Evolutionary conservation across 1,140 invertebrate genomes (phyloP).

Genomic region (Drosophila lacertosa): DNA sequence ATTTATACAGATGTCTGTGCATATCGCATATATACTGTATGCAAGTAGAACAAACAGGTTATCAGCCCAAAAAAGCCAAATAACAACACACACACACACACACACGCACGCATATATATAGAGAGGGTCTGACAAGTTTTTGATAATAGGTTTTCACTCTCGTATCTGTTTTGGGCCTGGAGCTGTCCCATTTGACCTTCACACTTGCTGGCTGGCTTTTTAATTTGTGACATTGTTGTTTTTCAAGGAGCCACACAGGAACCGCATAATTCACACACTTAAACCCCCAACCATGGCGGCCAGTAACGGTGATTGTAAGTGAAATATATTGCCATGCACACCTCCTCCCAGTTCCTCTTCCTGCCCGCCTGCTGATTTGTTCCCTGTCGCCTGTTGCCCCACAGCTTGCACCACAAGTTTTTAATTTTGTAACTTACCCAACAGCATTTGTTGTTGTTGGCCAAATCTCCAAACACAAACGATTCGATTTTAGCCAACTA

Average conservation of each 20-base stretch:
- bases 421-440: constrained; percentile 14
- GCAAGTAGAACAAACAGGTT: constrained; percentile 60
- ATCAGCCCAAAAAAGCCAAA: constrained; percentile 53
- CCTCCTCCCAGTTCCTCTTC: neutral
- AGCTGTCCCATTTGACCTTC: constrained; percentile 52
- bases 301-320: constrained; percentile 76
- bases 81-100: constrained; percentile 16
- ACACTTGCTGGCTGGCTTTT: constrained; percentile 18
- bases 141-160: constrained; percentile 62
- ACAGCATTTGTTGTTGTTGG: neutral
- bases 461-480: neutral
- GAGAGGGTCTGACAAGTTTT: constrained; percentile 53
- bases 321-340: constrained; percentile 21
- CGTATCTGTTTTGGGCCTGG: neutral
- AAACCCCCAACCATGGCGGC: constrained; percentile 62
- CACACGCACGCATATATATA: constrained; percentile 15
- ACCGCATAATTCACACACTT: constrained; percentile 59
- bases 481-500: neutral
- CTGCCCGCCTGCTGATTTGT: neutral
- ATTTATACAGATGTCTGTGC: neutral
- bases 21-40: neutral
- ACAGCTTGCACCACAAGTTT: constrained; percentile 14
- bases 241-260: constrained; percentile 68
- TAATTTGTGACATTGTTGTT: constrained; percentile 37
- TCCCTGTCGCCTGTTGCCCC: constrained; percentile 14